Base-by-base conservation (phyloP, 2,888 invertebrate species). In the Diarsia rubi region DNA sequence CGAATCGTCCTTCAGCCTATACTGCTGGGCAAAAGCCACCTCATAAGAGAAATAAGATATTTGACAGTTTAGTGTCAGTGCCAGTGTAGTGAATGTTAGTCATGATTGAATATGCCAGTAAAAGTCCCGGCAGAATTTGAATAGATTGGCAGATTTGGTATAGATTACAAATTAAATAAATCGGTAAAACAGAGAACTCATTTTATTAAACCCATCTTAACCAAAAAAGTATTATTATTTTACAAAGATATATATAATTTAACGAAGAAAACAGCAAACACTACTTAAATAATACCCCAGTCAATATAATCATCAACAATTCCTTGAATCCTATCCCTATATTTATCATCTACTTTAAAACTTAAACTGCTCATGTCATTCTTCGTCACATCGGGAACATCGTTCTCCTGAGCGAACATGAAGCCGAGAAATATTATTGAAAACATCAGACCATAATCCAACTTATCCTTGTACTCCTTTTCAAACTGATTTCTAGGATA, bases 401-500 rank as follows among this genome's bases (percentile, higher is more conserved):
- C 88, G 12, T 90, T 86, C 24, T 91, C 90, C 0, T 83, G 78
- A 0, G 86, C 86, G 77, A 92, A 93, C 11, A 90, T 69, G 37
- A 93, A 90, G 0, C 89, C 88, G 4, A 90, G 68, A 4, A 87
- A 45, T 19, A 86, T 74, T 0, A 92, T 8, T 3, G 85, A 77
- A 3, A 82, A 78, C 69, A 91, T 86, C 0, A 94, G 60, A 14
- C 93, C 94, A 62, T 83, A 90, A 59, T 92, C 90, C 31, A 91
- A 66, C n/a, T 89, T 88, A 0, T 90, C 83, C 4, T 73, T 79
- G 11, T 84, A 94, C 3, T 90, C 82, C 19, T 65, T 82, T 14
- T 94, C 92, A 75, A 92, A 94, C 21, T 85, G 85, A 5, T 85
- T 68, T 42, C 76, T 90, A 0, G 93, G 82, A 78, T 90, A 93